These are phyloP conservation scores for Colaptes auratus DNA, from an alignment of 2,113 vertebrate species.

Conservation along the genomic window DNA sequence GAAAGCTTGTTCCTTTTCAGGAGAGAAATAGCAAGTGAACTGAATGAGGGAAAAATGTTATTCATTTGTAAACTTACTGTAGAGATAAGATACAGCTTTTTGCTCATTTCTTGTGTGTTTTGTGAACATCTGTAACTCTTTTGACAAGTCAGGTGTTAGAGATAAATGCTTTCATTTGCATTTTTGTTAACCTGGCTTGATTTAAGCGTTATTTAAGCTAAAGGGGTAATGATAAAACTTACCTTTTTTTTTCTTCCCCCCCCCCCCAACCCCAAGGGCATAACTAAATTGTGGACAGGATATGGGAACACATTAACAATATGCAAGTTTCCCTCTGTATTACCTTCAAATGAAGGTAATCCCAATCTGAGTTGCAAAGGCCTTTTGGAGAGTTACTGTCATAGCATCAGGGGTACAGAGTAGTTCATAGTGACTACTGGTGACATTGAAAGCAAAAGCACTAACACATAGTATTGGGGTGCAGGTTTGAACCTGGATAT, in stretches of 20 bases:
- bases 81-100: background rate
- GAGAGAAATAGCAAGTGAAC: background rate
- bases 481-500: background rate
- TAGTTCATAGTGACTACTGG: background rate
- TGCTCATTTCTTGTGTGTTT: background rate
- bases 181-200: background rate
- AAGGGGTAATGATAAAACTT: background rate
- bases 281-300: background rate
- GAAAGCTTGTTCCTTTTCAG: background rate
- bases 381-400: background rate
- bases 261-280: background rate
- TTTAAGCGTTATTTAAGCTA: background rate
- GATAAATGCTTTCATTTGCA: background rate
- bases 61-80: background rate
- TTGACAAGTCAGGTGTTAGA: background rate
- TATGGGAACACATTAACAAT: background rate
- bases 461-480: background rate
- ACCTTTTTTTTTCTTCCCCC: no score
- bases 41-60: background rate
- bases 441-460: background rate
- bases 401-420: accelerated
- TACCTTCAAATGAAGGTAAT: background rate
- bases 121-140: background rate
- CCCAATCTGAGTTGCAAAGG: background rate
- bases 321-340: background rate